Conservation (phyloP, 1,140 invertebrate genomes). For the Plodia interpunctella region DNA sequence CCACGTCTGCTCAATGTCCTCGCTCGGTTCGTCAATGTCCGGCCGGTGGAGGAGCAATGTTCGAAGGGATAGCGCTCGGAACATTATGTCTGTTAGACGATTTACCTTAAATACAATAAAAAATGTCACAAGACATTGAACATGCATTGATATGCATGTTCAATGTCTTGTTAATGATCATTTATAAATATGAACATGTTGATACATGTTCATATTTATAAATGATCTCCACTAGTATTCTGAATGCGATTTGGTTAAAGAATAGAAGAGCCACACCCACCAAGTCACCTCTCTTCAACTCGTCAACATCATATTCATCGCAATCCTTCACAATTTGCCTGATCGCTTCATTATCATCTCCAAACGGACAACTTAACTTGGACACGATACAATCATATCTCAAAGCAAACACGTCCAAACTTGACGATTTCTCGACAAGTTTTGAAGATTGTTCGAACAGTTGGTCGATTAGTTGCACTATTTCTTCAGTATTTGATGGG, state of each 20-base stretch:
- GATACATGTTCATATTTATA: too few relatives aligned
- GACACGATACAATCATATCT: slow-evolving; percentile 34
- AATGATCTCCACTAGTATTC: too few relatives aligned
- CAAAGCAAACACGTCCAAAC: slow-evolving; percentile 27
- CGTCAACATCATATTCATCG: not conserved
- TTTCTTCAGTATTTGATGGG: not conserved
- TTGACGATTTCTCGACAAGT: not conserved
- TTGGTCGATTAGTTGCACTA: slow-evolving; percentile 11
- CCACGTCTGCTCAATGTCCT: slow-evolving; percentile 12
- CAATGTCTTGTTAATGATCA: too few relatives aligned
- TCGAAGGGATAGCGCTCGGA: slow-evolving; percentile 30
- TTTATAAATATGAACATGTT: too few relatives aligned
- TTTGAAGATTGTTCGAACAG: slow-evolving; percentile 15
- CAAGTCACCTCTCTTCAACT: slow-evolving; percentile 24
- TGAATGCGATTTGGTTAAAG: too few relatives aligned
- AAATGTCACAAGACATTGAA: not conserved
- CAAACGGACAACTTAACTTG: slow-evolving; percentile 38
- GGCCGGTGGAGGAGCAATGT: slow-evolving; percentile 23
- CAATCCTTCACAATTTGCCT: slow-evolving; percentile 20
- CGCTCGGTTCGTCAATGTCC: slow-evolving; percentile 20
- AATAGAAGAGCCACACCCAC: too few relatives aligned
- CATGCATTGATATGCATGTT: too few relatives aligned
- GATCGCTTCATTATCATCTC: slow-evolving; percentile 29
- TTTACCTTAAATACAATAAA: slow-evolving; percentile 3
- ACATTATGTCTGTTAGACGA: slow-evolving; percentile 24